Evolutionary conservation across 2,888 invertebrate species (phyloP).

Genomic region (Coecobrya sp.): DNA sequence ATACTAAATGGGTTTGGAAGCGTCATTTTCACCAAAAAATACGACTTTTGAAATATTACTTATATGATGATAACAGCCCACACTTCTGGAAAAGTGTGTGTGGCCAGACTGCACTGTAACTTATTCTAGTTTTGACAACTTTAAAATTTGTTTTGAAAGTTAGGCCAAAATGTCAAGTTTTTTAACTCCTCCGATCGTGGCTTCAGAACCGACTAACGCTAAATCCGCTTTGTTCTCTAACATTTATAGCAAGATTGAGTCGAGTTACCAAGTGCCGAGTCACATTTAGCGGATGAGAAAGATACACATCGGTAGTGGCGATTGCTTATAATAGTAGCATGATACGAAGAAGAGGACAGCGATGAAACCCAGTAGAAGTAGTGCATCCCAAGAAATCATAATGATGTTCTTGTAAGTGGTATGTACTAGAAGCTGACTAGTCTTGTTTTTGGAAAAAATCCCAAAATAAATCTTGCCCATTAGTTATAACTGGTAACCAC

Average conservation of each 20-base stretch:
- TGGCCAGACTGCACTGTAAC: neutral
- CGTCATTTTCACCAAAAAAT: conserved; percentile 49
- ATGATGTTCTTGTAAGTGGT: too few species aligned
- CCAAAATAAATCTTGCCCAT: conserved; percentile 6
- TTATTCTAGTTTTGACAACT: conserved; percentile 64
- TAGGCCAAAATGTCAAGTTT: conserved; percentile 30
- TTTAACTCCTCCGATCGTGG: conserved; percentile 22
- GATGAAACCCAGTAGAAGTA: too few species aligned
- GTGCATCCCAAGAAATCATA: too few species aligned
- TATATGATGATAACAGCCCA: neutral
- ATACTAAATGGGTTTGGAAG: conserved; percentile 66
- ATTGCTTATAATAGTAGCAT: too few species aligned
- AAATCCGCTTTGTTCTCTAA: neutral
- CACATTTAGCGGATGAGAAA: neutral
- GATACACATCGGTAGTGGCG: neutral
- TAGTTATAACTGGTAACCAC: neutral
- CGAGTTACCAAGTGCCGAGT: neutral
- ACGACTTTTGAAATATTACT: neutral
- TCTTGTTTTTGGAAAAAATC: neutral
- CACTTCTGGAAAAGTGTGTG: neutral
- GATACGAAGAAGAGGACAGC: too few species aligned
- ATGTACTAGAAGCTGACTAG: neutral
- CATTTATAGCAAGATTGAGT: conserved; percentile 23
- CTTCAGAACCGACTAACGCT: conserved; percentile 52
- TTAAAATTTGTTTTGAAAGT: conserved; percentile 63